Evolutionary conservation across 64 coral and sea anemone species (phyloP).

Genomic region (Montipora efflorescens): DNA sequence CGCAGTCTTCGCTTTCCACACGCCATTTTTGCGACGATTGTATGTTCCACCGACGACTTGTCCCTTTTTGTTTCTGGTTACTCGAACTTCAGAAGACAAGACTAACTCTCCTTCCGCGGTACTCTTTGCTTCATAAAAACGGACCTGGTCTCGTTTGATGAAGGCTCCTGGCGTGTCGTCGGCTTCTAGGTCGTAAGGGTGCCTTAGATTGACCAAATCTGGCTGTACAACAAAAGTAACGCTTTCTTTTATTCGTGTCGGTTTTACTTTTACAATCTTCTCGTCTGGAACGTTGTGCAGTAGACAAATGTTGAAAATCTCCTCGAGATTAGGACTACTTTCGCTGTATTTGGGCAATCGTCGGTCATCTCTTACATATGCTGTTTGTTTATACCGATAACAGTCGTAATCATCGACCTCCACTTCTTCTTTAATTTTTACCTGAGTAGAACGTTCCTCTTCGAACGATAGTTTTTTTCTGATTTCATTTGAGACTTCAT

Average conservation of each 20-base stretch:
- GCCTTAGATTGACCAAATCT: slow-evolving; percentile 16
- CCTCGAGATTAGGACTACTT: slow-evolving; percentile 38
- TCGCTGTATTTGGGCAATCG: slow-evolving; percentile 34
- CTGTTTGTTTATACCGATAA: not conserved
- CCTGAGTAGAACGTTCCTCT: no score
- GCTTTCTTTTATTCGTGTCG: slow-evolving; percentile 42
- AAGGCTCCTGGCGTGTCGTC: slow-evolving; percentile 61
- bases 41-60: no score
- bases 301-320: slow-evolving; percentile 48
- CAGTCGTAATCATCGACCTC: no score
- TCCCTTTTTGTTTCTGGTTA: no score
- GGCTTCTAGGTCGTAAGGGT: slow-evolving; percentile 55
- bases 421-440: no score
- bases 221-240: slow-evolving; percentile 67
- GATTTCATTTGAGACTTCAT: no score
- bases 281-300: no score
- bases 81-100: no score
- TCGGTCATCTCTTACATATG: slow-evolving; percentile 24
- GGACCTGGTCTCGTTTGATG: slow-evolving; percentile 65
- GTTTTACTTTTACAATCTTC: not conserved
- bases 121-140: slow-evolving; percentile 64
- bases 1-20: slow-evolving; percentile 52
- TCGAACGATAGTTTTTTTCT: no score
- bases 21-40: not conserved
- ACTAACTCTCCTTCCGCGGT: slow-evolving; percentile 31